A percentile compares a stretch with the other conserved stretches of the same genome.
phyloP scores from a whole-genome alignment of 1,140 invertebrate genomes.

The Bradynema listronoti region DNA sequence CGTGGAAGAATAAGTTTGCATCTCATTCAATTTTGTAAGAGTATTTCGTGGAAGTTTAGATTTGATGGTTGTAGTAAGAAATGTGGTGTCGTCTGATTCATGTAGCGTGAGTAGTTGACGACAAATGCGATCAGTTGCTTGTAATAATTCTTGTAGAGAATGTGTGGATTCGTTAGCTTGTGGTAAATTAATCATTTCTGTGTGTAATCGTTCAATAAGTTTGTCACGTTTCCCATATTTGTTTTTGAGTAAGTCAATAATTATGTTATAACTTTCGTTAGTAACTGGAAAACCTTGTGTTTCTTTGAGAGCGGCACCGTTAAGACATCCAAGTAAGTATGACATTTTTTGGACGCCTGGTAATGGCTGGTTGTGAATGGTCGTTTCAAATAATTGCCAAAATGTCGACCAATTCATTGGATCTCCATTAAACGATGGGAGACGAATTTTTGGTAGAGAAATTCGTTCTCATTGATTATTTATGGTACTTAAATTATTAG shows the following conservation, averaged over 20 bases:
- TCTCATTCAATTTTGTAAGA: too few relatives aligned
- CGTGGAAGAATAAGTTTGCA: too few relatives aligned
- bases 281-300: background rate
- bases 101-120: too few relatives aligned
- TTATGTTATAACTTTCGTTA: conserved; percentile 2
- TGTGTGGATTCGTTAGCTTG: background rate
- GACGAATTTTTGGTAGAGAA: background rate
- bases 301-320: conserved; percentile 7
- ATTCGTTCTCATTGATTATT: background rate
- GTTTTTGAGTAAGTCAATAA: background rate
- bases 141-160: background rate
- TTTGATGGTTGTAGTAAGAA: too few relatives aligned
- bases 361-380: background rate
- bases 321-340: conserved; percentile 1
- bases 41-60: too few relatives aligned
- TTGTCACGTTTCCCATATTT: background rate
- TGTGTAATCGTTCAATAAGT: background rate
- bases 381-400: background rate
- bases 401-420: conserved; percentile 2
- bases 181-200: background rate
- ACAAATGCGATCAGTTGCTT: too few relatives aligned
- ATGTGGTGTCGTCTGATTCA: too few relatives aligned
- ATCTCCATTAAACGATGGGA: background rate
- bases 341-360: conserved; percentile 1
- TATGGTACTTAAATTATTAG: too few relatives aligned